phyloP scores from a whole-genome alignment of 2,888 invertebrate species.

The Trichogramma evanescens region DNA sequence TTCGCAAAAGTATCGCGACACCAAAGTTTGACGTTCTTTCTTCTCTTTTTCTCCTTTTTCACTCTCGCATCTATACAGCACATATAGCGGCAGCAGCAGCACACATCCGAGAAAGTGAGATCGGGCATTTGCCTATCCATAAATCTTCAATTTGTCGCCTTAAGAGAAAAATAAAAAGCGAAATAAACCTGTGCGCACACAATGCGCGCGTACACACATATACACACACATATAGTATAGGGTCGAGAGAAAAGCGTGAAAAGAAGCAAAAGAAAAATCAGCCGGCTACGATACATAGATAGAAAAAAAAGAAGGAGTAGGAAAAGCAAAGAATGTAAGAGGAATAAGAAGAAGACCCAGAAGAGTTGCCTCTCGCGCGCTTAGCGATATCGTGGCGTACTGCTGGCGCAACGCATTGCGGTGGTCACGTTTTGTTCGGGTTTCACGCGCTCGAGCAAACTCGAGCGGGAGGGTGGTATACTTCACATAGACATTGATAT shows the following conservation, averaged over 20 bases:
- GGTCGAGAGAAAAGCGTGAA: too few species aligned
- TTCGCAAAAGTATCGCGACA: too few species aligned
- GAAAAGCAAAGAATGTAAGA: neutral
- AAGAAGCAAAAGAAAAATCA: too few species aligned
- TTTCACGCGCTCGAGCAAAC: conserved; percentile 16
- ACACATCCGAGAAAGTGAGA: conserved; percentile 15
- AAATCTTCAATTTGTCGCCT: conserved; percentile 30
- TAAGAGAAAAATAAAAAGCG: conserved; percentile 23
- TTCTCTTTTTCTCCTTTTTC: too few species aligned
- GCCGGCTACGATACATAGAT: neutral
- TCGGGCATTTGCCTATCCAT: conserved; percentile 25
- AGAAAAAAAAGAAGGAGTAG: neutral
- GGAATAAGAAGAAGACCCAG: neutral
- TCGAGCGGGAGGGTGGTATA: neutral
- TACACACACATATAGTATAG: too few species aligned
- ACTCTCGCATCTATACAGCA: neutral
- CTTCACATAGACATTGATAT: conserved; percentile 28
- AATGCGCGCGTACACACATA: too few species aligned
- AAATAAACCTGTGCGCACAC: too few species aligned
- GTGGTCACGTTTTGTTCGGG: conserved; percentile 28
- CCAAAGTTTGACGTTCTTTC: too few species aligned
- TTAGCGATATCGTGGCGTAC: conserved; percentile 16
- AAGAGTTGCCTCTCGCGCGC: too few species aligned
- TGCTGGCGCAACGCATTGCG: conserved; percentile 22
- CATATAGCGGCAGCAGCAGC: neutral